Base-by-base conservation (phyloP, 2,797 vertebrate species). In the Epinephelus malabaricus region DNA sequence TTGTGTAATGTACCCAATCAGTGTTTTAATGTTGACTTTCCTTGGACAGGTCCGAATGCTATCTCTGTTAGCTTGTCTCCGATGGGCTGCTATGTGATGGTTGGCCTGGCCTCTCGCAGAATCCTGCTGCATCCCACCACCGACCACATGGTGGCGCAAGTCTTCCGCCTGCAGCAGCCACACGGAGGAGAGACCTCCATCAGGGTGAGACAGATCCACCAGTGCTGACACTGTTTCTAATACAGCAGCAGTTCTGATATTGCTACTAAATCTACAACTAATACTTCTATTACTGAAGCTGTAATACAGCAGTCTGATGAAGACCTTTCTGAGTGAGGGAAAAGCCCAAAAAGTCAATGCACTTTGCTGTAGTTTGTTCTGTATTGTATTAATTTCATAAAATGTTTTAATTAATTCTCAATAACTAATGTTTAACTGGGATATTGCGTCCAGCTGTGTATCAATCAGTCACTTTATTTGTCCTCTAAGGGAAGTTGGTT, bases 121-220 rank as follows among this genome's bases (percentile, higher is more conserved):
- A 99, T 99, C 91, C 95, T 99, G 72, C 94, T 99, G 86, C 98
- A 99, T 79, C 98, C 98, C 64, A 97, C 97, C 90, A 99, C 98
- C 6, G 98, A 99, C 94, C 98, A 99, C 95, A 99, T 99, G 98
- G 98, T 99, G 87, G 98, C 98, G 51, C 98, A 99, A 92, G 98
- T 99, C 92, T 99, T 99, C 96, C 97, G 98, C 56, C 95, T 99
- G 85, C 98, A 99, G 78, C 98, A 99, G 85, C 98, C 98, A 0
- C 98, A 99, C 0, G 98, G 97, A 55, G 98, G 98, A 64, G 98
- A 99, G 93, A 98, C 97, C 2, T 99, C 98, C 75, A 99, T 99
- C 95, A 96, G 98, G 94, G 98, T 98, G 87, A 97, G 97, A 43
- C 4, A 4, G 19, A 1, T 2, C 25, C 5, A 58, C 55, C 17